Percentiles rank a stretch among this genome's conserved stretches.
Evolutionary conservation across 2,888 invertebrate species (phyloP).

Genomic region (Drosophila gaucha): DNA sequence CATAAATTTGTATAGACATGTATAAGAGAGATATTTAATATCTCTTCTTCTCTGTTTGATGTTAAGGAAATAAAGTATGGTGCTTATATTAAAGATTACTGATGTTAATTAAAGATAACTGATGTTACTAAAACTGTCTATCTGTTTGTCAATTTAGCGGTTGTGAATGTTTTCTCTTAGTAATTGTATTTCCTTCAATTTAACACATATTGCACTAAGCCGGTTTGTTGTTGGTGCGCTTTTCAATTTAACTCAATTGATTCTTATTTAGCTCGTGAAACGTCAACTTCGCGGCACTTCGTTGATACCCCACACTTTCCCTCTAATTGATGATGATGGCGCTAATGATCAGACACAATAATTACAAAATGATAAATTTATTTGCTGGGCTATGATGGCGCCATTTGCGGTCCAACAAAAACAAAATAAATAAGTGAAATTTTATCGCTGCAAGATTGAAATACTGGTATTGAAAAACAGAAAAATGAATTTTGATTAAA

Average conservation of each 20-base stretch:
- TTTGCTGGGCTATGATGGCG: slow-evolving; percentile 24
- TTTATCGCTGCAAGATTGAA: slow-evolving; percentile 11
- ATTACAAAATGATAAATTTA: slow-evolving; percentile 67
- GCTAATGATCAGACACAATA: slow-evolving; percentile 61
- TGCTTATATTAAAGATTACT: too few relatives aligned
- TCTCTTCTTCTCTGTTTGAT: too few relatives aligned
- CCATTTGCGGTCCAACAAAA: slow-evolving; percentile 25
- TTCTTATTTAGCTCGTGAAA: slow-evolving; percentile 65
- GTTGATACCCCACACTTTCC: neutral
- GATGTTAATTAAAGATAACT: too few relatives aligned
- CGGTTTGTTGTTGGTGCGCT: slow-evolving; percentile 9
- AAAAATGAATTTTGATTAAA: neutral
- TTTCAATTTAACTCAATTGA: slow-evolving; percentile 69
- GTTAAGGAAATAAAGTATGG: too few relatives aligned
- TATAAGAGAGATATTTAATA: too few relatives aligned
- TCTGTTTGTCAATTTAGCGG: too few relatives aligned
- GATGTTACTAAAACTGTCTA: too few relatives aligned
- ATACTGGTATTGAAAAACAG: slow-evolving; percentile 6
- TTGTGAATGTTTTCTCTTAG: neutral
- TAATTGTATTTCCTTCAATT: neutral
- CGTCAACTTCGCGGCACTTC: slow-evolving; percentile 14
- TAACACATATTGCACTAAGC: neutral
- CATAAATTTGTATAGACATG: too few relatives aligned
- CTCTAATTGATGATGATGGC: slow-evolving; percentile 36
- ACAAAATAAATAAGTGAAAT: slow-evolving; percentile 19